phyloP scores from a whole-genome alignment of 2,113 vertebrate species.

The Pomatostomus ruficeps region DNA sequence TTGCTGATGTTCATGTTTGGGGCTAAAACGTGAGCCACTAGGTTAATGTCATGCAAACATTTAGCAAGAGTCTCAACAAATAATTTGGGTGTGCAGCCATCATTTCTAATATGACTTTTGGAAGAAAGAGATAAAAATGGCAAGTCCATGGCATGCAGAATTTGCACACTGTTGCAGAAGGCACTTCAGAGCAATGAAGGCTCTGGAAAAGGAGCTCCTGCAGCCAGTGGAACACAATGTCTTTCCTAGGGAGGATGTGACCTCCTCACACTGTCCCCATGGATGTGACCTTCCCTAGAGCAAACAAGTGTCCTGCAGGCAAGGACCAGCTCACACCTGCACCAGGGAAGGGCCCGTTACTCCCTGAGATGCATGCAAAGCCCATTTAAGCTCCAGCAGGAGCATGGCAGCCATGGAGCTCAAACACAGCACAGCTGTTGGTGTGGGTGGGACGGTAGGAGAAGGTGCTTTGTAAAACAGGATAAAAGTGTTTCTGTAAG shows the following conservation, averaged over 20 bases:
- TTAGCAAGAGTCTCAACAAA: neutral
- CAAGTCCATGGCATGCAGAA: neutral
- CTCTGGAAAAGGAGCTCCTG: neutral
- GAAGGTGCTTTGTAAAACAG: neutral
- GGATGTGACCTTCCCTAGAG: neutral
- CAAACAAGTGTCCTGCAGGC: neutral
- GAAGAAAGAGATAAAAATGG: neutral
- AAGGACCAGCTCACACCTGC: neutral
- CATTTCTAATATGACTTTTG: neutral
- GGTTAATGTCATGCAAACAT: neutral
- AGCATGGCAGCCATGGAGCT: accelerated
- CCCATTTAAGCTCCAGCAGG: neutral
- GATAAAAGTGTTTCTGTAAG: neutral
- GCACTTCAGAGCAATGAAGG: neutral
- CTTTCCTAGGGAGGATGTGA: neutral
- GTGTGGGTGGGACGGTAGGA: neutral
- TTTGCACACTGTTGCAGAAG: neutral
- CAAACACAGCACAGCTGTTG: neutral
- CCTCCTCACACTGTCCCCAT: neutral
- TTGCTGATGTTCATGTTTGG: neutral
- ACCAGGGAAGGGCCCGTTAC: neutral
- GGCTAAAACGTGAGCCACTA: neutral
- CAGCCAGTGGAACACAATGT: neutral
- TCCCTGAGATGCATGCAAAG: neutral
- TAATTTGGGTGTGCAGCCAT: accelerated